phyloP scores from a whole-genome alignment of 1,140 invertebrate genomes.

The Pogonognathellus flavescens region DNA sequence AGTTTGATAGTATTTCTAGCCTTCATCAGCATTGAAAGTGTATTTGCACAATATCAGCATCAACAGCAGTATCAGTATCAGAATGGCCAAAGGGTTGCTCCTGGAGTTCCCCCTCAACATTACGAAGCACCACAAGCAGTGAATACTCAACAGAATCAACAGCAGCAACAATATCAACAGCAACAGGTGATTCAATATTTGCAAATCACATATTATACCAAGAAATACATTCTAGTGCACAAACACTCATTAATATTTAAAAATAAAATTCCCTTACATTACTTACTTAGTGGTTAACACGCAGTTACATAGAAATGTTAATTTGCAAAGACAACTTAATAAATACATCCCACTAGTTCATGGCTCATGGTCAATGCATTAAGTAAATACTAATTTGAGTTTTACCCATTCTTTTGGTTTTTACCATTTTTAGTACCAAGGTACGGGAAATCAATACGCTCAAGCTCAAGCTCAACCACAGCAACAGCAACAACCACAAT shows the following conservation, averaged over 20 bases:
- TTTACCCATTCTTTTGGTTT: background rate
- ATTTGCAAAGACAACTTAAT: too few relatives aligned
- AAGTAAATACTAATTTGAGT: background rate
- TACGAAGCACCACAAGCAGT: background rate
- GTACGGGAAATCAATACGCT: too few relatives aligned
- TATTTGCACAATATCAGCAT: slow-evolving; percentile 17
- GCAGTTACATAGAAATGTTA: too few relatives aligned
- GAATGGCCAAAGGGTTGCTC: slow-evolving; percentile 25
- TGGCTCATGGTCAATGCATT: too few relatives aligned
- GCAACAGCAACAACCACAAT: background rate
- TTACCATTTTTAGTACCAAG: background rate
- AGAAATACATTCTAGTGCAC: too few relatives aligned
- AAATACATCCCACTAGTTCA: too few relatives aligned
- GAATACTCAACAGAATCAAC: slow-evolving; percentile 15
- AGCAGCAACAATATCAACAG: slow-evolving; percentile 2
- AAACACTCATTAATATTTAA: too few relatives aligned
- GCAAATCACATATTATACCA: too few relatives aligned
- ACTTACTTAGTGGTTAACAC: too few relatives aligned
- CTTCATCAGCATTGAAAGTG: background rate
- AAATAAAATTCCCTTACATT: too few relatives aligned
- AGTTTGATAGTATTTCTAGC: background rate
- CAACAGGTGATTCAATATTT: too few relatives aligned
- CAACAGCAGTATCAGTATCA: slow-evolving; percentile 29
- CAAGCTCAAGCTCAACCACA: background rate
- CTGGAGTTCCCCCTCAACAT: slow-evolving; percentile 45